Conservation (phyloP, 2,113 vertebrate species). For the Calypte anna region DNA sequence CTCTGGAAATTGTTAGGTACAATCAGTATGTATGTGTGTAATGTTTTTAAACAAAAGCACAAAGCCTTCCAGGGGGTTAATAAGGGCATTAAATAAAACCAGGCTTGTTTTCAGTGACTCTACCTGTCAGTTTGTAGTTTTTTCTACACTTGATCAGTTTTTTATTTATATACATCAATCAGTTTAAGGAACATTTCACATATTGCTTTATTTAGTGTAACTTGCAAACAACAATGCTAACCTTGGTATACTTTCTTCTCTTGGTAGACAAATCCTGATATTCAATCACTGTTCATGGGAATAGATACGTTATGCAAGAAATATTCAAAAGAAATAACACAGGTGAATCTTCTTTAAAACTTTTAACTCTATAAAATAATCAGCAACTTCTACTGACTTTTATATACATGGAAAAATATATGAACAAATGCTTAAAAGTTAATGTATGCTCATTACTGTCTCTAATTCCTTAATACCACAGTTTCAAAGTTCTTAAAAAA, state of each 20-base stretch:
- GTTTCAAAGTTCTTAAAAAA: background rate
- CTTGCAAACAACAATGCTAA: background rate
- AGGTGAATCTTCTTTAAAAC: constrained; percentile 76
- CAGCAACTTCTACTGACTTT: background rate
- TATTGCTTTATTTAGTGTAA: background rate
- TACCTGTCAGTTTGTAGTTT: no score
- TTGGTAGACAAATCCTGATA: constrained; percentile 81
- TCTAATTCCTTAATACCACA: background rate
- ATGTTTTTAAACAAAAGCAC: background rate
- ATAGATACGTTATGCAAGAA: constrained; percentile 79
- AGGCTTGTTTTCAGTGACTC: background rate
- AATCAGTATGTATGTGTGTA: background rate
- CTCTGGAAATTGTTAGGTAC: background rate
- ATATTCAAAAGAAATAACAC: constrained; percentile 83
- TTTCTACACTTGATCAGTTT: background rate
- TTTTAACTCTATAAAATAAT: background rate
- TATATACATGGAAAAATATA: background rate
- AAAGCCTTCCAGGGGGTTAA: background rate
- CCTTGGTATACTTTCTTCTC: constrained; percentile 47
- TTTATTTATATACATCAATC: background rate
- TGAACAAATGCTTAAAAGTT: background rate
- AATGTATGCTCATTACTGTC: background rate
- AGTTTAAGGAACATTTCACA: background rate
- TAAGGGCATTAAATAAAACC: background rate
- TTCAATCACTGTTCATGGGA: constrained; percentile 88